Evolutionary conservation across 1,140 invertebrate species (phyloP).

Genomic region (Calosoma granatense): DNA sequence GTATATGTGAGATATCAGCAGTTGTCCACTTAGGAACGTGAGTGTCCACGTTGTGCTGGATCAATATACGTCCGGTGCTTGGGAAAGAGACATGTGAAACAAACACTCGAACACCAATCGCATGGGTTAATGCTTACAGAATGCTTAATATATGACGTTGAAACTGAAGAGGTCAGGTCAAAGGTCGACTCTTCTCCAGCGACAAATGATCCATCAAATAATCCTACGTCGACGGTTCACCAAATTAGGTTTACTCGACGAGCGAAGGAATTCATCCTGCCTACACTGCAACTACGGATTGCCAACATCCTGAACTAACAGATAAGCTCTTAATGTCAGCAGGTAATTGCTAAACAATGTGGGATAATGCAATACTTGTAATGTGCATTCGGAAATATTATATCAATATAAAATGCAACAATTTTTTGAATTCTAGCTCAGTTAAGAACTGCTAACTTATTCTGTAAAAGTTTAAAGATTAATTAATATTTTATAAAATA

Average conservation of each 20-base stretch:
- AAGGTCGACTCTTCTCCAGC: neutral
- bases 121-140: neutral
- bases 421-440: too few species aligned
- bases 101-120: neutral
- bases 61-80: neutral
- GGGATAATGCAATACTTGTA: neutral
- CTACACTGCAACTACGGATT: neutral
- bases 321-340: too few species aligned
- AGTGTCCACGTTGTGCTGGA: neutral
- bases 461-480: too few species aligned
- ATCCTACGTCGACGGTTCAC: too few species aligned
- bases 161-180: neutral
- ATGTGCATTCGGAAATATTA: too few species aligned
- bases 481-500: too few species aligned
- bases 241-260: too few species aligned
- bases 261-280: too few species aligned
- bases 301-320: neutral
- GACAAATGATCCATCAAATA: neutral
- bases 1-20: neutral
- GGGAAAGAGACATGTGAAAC: neutral
- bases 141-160: neutral
- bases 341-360: too few species aligned
- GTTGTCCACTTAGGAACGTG: neutral
- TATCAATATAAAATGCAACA: too few species aligned
- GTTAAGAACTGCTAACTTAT: too few species aligned